Percentiles rank a stretch among this genome's conserved stretches.
Conservation (phyloP, 2,113 vertebrate genomes). For the Eulemur macaco region DNA sequence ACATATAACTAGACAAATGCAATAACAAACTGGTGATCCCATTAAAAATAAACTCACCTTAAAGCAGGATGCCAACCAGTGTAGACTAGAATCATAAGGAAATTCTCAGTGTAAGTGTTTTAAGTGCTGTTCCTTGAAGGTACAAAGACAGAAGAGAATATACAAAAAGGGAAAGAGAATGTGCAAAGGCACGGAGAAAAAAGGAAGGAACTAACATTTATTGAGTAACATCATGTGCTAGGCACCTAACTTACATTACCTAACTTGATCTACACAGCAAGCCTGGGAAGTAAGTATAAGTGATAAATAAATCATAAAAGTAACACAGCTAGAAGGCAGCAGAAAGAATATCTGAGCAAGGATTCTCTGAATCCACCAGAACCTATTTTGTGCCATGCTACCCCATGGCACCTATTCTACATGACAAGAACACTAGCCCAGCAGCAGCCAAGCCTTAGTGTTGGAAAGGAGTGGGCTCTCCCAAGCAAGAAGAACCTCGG, state of each 20-base stretch:
- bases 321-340: neutral
- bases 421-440: neutral
- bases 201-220: neutral
- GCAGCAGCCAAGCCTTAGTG: neutral
- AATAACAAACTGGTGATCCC: neutral
- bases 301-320: neutral
- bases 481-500: neutral
- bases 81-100: neutral
- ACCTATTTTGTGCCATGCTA: neutral
- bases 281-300: neutral
- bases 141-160: neutral
- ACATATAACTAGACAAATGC: neutral
- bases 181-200: neutral
- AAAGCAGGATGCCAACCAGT: neutral
- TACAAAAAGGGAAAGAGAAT: neutral
- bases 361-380: neutral
- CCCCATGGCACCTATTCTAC: neutral
- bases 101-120: neutral
- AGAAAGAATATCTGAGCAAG: neutral
- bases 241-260: neutral
- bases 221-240: neutral
- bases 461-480: neutral
- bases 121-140: neutral
- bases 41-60: neutral
- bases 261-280: neutral